phyloP scores from a whole-genome alignment of 1,140 invertebrate species.

The Achroia grisella region DNA sequence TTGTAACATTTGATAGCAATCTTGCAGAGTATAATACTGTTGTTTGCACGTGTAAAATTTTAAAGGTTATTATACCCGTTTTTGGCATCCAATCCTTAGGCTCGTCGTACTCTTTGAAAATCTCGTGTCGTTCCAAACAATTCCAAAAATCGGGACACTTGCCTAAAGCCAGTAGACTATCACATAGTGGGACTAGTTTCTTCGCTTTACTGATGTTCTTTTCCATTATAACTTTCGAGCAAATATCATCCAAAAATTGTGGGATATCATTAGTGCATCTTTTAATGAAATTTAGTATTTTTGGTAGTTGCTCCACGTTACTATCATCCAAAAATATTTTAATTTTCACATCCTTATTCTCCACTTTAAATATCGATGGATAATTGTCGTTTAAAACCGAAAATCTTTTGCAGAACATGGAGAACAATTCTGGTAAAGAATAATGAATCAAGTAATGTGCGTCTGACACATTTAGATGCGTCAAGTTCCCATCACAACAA shows the following conservation, averaged over 20 bases:
- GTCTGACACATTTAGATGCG: constrained; percentile 52
- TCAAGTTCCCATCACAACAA: constrained; percentile 59
- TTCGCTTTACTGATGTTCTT: constrained; percentile 47
- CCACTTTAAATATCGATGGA: constrained; percentile 46
- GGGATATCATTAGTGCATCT: constrained; percentile 47
- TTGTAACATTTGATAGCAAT: constrained; percentile 31
- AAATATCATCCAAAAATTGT: constrained; percentile 28
- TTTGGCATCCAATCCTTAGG: constrained; percentile 51
- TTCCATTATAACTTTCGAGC: constrained; percentile 28
- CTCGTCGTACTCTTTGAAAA: constrained; percentile 39
- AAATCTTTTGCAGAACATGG: constrained; percentile 56
- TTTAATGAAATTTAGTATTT: constrained; percentile 58
- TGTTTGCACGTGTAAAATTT: constrained; percentile 49
- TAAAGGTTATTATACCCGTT: constrained; percentile 49
- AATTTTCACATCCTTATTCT: constrained; percentile 36
- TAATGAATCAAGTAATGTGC: constrained; percentile 55
- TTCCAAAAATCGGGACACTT: constrained; percentile 51
- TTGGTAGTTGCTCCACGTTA: constrained; percentile 55
- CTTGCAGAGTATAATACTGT: constrained; percentile 44
- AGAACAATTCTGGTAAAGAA: constrained; percentile 50
- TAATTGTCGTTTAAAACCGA: constrained; percentile 59
- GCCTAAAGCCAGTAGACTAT: constrained; percentile 42
- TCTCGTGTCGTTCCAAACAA: constrained; percentile 44
- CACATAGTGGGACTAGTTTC: constrained; percentile 46
- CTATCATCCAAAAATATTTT: constrained; percentile 52